Base-by-base conservation (phyloP, 2,888 invertebrate species). In the Diarsia rubi region DNA sequence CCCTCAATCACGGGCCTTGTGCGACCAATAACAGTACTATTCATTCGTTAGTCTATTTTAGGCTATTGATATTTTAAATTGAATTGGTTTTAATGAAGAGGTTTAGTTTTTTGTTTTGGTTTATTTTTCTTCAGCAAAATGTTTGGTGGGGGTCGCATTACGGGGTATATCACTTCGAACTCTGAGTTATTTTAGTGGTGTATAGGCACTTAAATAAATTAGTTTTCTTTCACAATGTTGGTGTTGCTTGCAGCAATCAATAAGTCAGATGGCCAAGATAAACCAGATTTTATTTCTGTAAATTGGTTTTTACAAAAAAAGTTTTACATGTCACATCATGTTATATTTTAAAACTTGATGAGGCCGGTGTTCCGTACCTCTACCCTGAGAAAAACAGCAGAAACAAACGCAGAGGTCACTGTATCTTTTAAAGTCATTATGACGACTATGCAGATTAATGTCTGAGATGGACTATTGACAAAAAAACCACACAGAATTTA, bases 1-100 rank as follows among this genome's bases (percentile, higher is more conserved):
- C 86, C 89, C 88, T 88, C 91, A 93, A 94, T 94, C 91, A 94
- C 86, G 83, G 82, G 90, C 88, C 92, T 94, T 94, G 94, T 94
- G 87, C 88, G 78, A 78, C 82, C 86, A 87, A 90, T 91, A 88
- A 86, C 82, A 79, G 76, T 84, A 92, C 92, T 91, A 94, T 93
- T 88, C 90, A 88, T 92, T 93, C 92, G 91, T 93, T 92, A 93
- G 80, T 78, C 14, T 65, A 63, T 81, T 69, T 70, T 37, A 67
- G 37, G 64, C 52, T 69, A 66, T 77, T 64, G 78, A 79, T 79
- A 73, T 72, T 75, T 77, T 64, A 62, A 75, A 70, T 67, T 68
- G 45, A 60, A 67, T 74, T 44, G 62, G 42, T 57, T 67, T 37
- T 31, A 65, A 54, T 71, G 24, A 52, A 62, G 21, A 54, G 12